Percentiles rank a stretch among this genome's conserved stretches.
These are phyloP conservation scores for Nyctibius grandis DNA, from an alignment of 2,797 vertebrate species.

Conservation along the genomic window DNA sequence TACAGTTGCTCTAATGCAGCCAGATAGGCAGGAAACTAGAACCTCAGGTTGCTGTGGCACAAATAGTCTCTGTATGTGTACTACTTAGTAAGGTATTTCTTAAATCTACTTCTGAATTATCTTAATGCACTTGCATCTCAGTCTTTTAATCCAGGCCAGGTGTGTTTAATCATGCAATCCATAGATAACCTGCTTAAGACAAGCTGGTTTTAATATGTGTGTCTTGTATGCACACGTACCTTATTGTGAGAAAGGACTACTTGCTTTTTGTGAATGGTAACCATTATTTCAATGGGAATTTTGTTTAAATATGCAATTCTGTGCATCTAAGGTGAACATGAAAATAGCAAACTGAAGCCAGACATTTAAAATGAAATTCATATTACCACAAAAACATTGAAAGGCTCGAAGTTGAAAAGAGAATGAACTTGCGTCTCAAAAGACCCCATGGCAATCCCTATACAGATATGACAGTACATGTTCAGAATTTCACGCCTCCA, in stretches of 20 bases:
- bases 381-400: background rate
- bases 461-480: background rate
- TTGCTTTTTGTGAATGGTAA: background rate
- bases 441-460: background rate
- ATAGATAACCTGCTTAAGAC: background rate
- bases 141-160: background rate
- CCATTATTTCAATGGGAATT: background rate
- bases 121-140: background rate
- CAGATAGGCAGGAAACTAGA: background rate
- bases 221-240: too few relatives aligned
- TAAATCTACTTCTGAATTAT: background rate
- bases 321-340: background rate
- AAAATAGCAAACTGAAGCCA: background rate
- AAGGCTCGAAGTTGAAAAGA: background rate
- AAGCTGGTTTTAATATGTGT: background rate
- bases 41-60: background rate
- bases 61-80: background rate
- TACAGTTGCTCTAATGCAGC: background rate
- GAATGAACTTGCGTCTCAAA: background rate
- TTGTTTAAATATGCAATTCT: background rate
- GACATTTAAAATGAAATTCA: background rate
- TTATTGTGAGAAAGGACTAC: background rate
- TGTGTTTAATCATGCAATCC: background rate
- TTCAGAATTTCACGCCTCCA: background rate
- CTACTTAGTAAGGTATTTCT: background rate